Percentiles rank a stretch among this genome's conserved stretches.
Conservation (phyloP, 2,113 vertebrate genomes). For the Maccullochella peelii region DNA sequence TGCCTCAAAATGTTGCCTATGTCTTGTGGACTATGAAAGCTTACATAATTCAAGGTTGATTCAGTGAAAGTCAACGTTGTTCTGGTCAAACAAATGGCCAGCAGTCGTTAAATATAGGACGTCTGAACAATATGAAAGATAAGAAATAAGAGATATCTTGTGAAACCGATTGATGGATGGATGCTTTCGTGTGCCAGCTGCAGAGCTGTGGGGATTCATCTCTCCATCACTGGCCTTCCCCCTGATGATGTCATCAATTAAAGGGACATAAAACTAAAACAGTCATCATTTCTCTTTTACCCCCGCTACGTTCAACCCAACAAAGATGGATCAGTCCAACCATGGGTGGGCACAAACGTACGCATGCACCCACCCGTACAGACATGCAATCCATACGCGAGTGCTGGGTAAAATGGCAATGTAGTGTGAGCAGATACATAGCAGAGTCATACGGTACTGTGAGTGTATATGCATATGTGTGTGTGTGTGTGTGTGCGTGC, state of each 20-base stretch:
- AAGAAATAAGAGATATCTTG: conserved; percentile 26
- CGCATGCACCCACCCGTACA: conserved; percentile 13
- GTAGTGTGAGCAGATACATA: conserved; percentile 42
- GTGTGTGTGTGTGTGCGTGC: too few relatives aligned
- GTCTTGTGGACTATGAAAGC: background rate
- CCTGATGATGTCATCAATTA: conserved; percentile 76
- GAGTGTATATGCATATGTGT: conserved; percentile 24
- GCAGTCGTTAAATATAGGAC: background rate
- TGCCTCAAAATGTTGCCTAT: background rate
- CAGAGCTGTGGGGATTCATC: conserved; percentile 65
- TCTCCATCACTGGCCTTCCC: conserved; percentile 59
- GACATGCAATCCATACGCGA: conserved; percentile 33
- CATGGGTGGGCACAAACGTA: conserved; percentile 4
- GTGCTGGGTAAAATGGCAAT: conserved; percentile 29
- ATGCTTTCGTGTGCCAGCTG: conserved; percentile 60
- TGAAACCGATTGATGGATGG: conserved; percentile 41
- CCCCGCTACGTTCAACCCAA: background rate
- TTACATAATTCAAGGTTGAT: conserved; percentile 43
- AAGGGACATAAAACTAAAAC: conserved; percentile 69
- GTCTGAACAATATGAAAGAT: background rate
- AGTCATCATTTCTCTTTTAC: conserved; percentile 17
- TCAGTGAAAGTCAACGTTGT: conserved; percentile 10
- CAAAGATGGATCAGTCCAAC: conserved; percentile 31
- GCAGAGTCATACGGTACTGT: conserved; percentile 38
- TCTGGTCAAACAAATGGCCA: background rate